Conservation (phyloP, 2,797 vertebrate genomes). For the Myotis pilosus region DNA sequence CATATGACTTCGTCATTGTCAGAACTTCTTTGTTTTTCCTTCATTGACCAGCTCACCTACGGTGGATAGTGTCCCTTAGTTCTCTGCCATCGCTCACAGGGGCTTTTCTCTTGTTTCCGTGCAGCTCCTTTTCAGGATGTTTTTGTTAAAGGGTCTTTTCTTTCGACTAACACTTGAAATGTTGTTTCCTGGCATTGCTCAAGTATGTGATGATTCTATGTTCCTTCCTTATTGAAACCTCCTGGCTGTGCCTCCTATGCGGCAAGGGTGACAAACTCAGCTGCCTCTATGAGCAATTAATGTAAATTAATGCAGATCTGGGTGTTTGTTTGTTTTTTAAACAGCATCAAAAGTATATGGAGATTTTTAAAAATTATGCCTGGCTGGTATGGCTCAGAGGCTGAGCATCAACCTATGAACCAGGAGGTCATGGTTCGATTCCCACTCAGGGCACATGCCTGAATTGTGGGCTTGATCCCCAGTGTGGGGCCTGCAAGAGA, state of each 20-base stretch:
- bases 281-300: not conserved
- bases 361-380: not conserved
- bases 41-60: not conserved
- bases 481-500: too few relatives aligned
- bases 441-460: too few relatives aligned
- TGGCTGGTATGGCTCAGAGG: too few relatives aligned
- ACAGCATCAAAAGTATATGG: not conserved
- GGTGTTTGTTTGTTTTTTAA: too few relatives aligned
- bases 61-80: not conserved
- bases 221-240: not conserved
- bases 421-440: too few relatives aligned
- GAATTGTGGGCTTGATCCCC: too few relatives aligned
- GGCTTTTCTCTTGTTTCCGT: not conserved
- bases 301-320: not conserved
- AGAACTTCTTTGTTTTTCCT: not conserved
- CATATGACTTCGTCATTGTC: not conserved
- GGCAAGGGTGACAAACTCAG: not conserved
- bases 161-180: not conserved
- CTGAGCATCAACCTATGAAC: too few relatives aligned
- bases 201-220: not conserved
- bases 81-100: rapidly evolving
- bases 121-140: not conserved
- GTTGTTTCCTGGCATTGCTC: not conserved
- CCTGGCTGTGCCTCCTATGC: rapidly evolving
- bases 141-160: not conserved